phyloP scores from a whole-genome alignment of 2,797 vertebrate species.

The Staurois parvus region DNA sequence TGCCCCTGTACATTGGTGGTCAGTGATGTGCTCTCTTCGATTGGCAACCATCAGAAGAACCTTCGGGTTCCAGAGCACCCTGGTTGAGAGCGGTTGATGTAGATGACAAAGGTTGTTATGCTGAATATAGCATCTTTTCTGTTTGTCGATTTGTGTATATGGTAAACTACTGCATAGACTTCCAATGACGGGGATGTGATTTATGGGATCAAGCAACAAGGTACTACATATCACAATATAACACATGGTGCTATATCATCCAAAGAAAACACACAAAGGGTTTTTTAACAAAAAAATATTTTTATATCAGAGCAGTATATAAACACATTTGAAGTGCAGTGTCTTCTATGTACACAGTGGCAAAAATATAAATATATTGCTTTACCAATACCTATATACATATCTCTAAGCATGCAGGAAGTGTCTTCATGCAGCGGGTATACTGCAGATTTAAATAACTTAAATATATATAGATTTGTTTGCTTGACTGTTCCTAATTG shows the following conservation, averaged over 20 bases:
- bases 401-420: conserved; percentile 22
- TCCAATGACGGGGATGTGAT: no score
- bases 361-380: conserved; percentile 56
- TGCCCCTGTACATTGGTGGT: no score
- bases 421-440: conserved; percentile 21
- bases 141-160: no score
- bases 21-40: no score
- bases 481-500: conserved; percentile 17
- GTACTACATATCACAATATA: no score
- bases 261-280: neutral
- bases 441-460: conserved; percentile 52
- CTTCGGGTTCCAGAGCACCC: no score
- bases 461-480: conserved; percentile 38
- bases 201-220: no score
- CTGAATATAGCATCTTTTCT: no score
- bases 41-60: no score
- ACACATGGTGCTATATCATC: neutral
- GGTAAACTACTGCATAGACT: no score
- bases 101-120: no score
- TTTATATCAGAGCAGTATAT: conserved; percentile 44
- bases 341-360: conserved; percentile 55
- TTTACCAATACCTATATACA: conserved; percentile 54
- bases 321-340: conserved; percentile 52
- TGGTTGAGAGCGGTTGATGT: no score
- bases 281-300: conserved; percentile 34